Conservation (phyloP, 2,797 vertebrate genomes). For the Mus caroli region DNA sequence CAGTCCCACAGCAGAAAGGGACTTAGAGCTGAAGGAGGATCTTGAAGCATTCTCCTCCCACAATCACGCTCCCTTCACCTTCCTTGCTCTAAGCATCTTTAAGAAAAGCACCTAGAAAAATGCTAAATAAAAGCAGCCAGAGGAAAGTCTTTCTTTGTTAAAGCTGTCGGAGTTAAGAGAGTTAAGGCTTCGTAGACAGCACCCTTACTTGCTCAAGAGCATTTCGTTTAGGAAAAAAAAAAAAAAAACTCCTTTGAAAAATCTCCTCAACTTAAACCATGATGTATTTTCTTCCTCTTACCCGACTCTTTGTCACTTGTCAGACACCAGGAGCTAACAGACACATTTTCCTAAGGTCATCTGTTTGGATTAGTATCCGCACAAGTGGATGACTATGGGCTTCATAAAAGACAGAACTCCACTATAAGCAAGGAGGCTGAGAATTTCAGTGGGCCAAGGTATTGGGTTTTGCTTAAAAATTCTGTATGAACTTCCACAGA, state of each 20-base stretch:
- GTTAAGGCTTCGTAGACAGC: slow-evolving; percentile 12
- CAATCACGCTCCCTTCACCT: neutral
- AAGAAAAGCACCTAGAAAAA: slow-evolving; percentile 64
- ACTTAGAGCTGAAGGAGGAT: slow-evolving; percentile 44
- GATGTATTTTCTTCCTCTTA: slow-evolving; percentile 51
- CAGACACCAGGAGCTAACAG: slow-evolving; percentile 40
- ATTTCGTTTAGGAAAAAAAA: slow-evolving; percentile 24
- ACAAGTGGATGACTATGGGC: neutral
- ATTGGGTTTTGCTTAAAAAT: neutral
- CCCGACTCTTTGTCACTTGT: slow-evolving; percentile 20
- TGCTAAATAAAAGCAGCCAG: slow-evolving; percentile 45
- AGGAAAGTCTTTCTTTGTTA: slow-evolving; percentile 29
- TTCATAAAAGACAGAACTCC: slow-evolving; percentile 42
- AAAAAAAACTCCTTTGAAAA: slow-evolving; percentile 50
- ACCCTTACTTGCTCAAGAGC: slow-evolving; percentile 43
- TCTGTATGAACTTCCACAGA: neutral
- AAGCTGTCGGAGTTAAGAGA: slow-evolving; percentile 41
- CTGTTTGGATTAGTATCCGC: slow-evolving; percentile 47
- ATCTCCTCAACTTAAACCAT: slow-evolving; percentile 46
- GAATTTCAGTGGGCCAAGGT: slow-evolving; percentile 35
- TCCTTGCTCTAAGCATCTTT: slow-evolving; percentile 57
- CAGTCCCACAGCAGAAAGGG: slow-evolving; percentile 1
- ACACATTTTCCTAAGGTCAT: slow-evolving; percentile 66
- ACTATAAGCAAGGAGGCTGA: neutral
- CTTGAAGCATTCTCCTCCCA: slow-evolving; percentile 47